These are phyloP conservation scores for Drosophila dunni DNA, from an alignment of 1,140 invertebrate species.

Conservation along the genomic window DNA sequence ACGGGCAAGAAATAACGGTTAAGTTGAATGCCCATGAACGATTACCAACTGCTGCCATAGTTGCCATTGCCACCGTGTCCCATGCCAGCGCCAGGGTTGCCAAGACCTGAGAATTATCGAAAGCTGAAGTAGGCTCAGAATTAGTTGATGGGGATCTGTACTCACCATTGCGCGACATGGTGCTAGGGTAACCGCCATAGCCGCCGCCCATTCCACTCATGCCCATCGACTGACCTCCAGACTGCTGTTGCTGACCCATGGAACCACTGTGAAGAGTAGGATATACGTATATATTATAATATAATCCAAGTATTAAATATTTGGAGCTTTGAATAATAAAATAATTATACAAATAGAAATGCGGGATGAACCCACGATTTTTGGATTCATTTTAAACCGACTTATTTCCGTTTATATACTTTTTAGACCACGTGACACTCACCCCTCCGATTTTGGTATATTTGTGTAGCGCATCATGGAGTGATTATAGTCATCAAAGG, in stretches of 20 bases:
- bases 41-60: conserved; percentile 12
- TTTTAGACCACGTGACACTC: conserved; percentile 1
- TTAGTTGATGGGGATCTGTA: too few relatives aligned
- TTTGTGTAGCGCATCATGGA: conserved; percentile 49
- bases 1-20: neutral
- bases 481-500: conserved; percentile 59
- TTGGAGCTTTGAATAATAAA: too few relatives aligned
- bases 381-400: too few relatives aligned
- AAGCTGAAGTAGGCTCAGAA: neutral
- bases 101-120: conserved; percentile 30
- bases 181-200: conserved; percentile 23
- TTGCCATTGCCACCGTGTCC: conserved; percentile 14
- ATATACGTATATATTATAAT: neutral
- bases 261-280: neutral
- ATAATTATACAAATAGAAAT: too few relatives aligned
- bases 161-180: conserved; percentile 50
- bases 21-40: neutral
- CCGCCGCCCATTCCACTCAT: conserved; percentile 29
- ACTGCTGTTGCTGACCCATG: conserved; percentile 12
- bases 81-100: conserved; percentile 27
- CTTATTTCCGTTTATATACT: neutral
- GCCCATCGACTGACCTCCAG: conserved; percentile 13
- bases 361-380: too few relatives aligned
- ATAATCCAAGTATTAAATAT: too few relatives aligned
- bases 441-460: conserved; percentile 19